Percentiles rank a stretch among this genome's conserved stretches.
These are phyloP conservation scores for Leptobrachium leishanense DNA, from an alignment of 2,113 vertebrate species.

Conservation along the genomic window DNA sequence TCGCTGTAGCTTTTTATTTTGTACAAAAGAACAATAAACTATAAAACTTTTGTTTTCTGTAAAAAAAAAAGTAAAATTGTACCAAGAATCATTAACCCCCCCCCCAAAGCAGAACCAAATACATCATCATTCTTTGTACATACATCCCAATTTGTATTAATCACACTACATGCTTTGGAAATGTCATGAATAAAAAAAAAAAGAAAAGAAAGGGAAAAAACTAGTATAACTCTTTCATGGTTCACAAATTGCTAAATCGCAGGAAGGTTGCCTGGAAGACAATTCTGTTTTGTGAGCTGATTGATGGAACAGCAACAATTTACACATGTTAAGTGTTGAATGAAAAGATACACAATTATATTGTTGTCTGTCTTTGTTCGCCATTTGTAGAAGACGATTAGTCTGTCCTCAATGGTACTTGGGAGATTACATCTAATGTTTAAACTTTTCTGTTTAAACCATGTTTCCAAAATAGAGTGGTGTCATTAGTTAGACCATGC, in stretches of 20 bases:
- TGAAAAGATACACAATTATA: constrained; percentile 60
- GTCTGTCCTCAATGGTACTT: constrained; percentile 52
- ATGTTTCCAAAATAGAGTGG: constrained; percentile 57
- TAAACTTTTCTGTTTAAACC: constrained; percentile 53
- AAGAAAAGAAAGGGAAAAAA: not conserved
- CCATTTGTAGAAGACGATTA: constrained; percentile 58
- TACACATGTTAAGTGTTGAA: constrained; percentile 57
- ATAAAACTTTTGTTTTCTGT: too few relatives aligned
- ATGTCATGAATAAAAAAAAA: not conserved
- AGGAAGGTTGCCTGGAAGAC: constrained; percentile 43
- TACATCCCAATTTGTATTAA: too few relatives aligned
- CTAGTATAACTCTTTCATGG: constrained; percentile 47
- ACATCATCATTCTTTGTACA: too few relatives aligned
- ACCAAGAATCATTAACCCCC: too few relatives aligned
- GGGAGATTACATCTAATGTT: constrained; percentile 58
- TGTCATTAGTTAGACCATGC: constrained; percentile 53
- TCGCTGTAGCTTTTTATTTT: too few relatives aligned
- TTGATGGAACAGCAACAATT: constrained; percentile 49
- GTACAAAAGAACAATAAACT: too few relatives aligned
- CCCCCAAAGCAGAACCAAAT: too few relatives aligned
- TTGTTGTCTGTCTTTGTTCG: constrained; percentile 57
- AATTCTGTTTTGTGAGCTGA: constrained; percentile 55
- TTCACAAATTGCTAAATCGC: constrained; percentile 39
- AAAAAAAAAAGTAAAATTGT: too few relatives aligned
- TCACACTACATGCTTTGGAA: not conserved